Percentiles rank a stretch among this genome's conserved stretches.
phyloP scores from a whole-genome alignment of 2,888 invertebrate genomes.

The Deilephila porcellus region DNA sequence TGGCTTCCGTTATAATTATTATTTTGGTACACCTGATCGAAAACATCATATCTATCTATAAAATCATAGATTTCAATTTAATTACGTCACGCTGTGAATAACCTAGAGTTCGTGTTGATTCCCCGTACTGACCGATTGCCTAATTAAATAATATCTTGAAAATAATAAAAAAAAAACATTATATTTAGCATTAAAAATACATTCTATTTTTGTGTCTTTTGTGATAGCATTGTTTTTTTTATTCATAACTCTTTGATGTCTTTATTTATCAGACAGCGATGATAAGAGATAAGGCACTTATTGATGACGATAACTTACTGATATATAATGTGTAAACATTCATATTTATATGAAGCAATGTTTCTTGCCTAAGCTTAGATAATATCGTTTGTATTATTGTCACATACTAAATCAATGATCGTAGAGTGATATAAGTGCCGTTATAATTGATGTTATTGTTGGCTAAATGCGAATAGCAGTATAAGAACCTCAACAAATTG shows the following conservation, averaged over 20 bases:
- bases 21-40: neutral
- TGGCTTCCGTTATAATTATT: constrained; percentile 14
- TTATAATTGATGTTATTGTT: neutral
- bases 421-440: neutral
- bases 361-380: neutral
- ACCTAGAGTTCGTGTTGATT: neutral
- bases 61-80: neutral
- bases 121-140: neutral
- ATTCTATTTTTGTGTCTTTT: neutral
- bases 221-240: neutral
- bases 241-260: neutral
- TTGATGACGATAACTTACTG: constrained; percentile 1
- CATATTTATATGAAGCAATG: neutral
- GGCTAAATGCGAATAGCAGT: neutral
- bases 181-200: neutral
- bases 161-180: neutral
- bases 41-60: neutral
- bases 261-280: neutral
- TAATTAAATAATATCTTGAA: neutral
- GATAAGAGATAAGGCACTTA: constrained; percentile 5
- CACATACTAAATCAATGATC: neutral
- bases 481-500: neutral
- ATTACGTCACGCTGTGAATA: neutral
- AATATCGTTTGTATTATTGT: constrained; percentile 4
- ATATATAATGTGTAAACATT: neutral